These are phyloP conservation scores for Brachionus rotundiformis DNA, from an alignment of 1,140 invertebrate genomes.

Conservation along the genomic window DNA sequence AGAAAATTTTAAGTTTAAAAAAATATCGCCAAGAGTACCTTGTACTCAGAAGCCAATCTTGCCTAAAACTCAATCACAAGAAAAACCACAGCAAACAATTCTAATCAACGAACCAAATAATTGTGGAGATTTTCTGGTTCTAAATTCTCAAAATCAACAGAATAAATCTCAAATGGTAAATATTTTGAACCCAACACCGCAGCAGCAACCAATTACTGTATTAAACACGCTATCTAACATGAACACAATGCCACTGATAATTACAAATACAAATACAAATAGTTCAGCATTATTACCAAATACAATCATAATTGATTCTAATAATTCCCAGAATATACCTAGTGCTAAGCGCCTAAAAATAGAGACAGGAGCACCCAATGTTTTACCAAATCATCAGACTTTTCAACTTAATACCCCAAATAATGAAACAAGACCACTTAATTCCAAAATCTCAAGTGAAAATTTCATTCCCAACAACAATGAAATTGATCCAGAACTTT, in stretches of 20 bases:
- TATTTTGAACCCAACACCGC: neutral
- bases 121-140: neutral
- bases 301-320: conserved; percentile 25
- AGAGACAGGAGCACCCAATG: neutral
- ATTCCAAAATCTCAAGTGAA: neutral
- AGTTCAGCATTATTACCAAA: conserved; percentile 11
- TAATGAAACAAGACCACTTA: neutral
- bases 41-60: neutral
- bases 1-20: conserved; percentile 17
- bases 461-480: neutral
- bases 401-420: neutral
- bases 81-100: neutral
- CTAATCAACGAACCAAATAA: neutral
- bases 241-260: neutral
- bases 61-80: neutral
- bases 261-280: neutral
- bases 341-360: conserved; percentile 13
- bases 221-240: neutral
- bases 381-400: neutral
- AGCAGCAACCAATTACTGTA: neutral
- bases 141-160: neutral
- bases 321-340: neutral
- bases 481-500: conserved; percentile 59
- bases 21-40: neutral
- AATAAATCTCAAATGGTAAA: neutral